Conservation (phyloP, 2,888 invertebrate genomes). For the Acronicta psi region DNA sequence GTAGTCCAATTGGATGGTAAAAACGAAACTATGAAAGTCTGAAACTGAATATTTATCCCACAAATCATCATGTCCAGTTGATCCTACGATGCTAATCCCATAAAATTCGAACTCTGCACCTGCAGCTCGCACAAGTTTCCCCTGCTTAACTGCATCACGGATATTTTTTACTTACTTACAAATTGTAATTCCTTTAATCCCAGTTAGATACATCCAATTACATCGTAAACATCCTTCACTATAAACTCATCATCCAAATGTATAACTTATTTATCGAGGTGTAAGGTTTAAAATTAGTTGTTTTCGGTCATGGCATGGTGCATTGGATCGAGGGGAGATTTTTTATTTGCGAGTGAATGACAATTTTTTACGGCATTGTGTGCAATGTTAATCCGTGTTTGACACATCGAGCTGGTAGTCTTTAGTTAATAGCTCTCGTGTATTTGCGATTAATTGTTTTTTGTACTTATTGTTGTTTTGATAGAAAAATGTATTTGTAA, state of each 20-base stretch:
- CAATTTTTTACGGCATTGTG: constrained; percentile 86
- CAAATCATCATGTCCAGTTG: constrained; percentile 49
- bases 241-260: constrained; percentile 28
- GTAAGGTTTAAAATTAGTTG: constrained; percentile 58
- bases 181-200: constrained; percentile 88
- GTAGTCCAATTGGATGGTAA: too few relatives aligned
- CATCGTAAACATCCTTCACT: constrained; percentile 73
- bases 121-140: constrained; percentile 75
- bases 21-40: not conserved
- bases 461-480: constrained; percentile 67
- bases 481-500: constrained; percentile 53
- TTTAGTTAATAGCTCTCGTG: constrained; percentile 82
- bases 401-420: constrained; percentile 81
- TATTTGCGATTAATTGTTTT: constrained; percentile 70
- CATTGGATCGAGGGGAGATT: constrained; percentile 68
- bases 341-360: constrained; percentile 75
- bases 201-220: constrained; percentile 87
- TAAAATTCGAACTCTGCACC: constrained; percentile 78
- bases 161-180: constrained; percentile 84
- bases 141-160: constrained; percentile 63
- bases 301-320: constrained; percentile 48
- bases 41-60: constrained; percentile 12
- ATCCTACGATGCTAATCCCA: constrained; percentile 67
- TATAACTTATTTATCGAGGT: constrained; percentile 1
- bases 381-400: constrained; percentile 84